Base-by-base conservation (phyloP, 2,797 vertebrate genomes). In the Enteromius treurensis region DNA sequence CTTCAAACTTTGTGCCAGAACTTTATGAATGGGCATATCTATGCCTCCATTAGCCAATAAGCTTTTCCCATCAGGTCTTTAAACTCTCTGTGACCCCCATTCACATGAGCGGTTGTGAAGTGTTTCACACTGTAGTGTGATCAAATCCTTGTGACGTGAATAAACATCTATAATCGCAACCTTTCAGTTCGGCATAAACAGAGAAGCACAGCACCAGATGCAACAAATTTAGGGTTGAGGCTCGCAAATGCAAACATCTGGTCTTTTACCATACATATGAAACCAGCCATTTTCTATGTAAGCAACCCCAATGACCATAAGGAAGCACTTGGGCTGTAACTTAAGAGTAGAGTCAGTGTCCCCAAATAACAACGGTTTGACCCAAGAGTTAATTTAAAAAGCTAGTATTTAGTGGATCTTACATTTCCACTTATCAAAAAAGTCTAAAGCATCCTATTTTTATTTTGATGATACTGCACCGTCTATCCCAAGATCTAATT, bases 221-320 rank as follows among this genome's bases (percentile, higher is more conserved):
- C 81, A 85, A 89, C 88, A 88, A 84, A 91, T 93, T 93, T 88
- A 86, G 86, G 85, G 81, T 81, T 69, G 87, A 83, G 88, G 76
- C 81, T 86, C 71, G 81, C 86, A 88, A 90, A 91, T 75, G 89
- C 89, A 88, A 90, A 91, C 91, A 92, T 92, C 89, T 92, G 92
- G 84, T 89, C 79, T 81, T 79, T 84, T 85, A 84, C 85, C 87
- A 82, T 89, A 86, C 77, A 87, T 70, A 86, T 69, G 85, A 79
- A 86, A 85, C 81, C 67, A 51, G 87, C 84, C 88, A 86, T 92
- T 90, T 91, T 90, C 87, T 86, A 88, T 83, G 86, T 79, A 80
- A 88, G 88, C 83, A 87, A 87, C 83, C 86, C 79, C 73, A 49
- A 45, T 86, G 82, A 90, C 84, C 88, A 87, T 75, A 84, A 84